Evolutionary conservation across 2,888 invertebrate genomes (phyloP), one percentile per base, ranked within the genome.

Genomic region (Cheilosia urbana): DNA sequence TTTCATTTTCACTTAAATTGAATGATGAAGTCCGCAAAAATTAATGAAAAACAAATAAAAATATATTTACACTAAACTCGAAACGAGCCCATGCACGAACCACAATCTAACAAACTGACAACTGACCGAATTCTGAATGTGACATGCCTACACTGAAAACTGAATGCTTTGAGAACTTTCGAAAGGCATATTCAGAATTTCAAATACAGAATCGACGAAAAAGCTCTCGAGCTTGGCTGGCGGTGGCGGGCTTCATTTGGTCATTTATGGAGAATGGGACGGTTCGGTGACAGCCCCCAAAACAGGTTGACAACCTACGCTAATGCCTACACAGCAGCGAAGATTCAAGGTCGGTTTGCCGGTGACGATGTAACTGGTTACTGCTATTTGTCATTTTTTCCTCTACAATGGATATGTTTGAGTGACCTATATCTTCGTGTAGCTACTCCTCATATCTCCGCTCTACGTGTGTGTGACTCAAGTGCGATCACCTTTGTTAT

Each of bases 1-100:
- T 94, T 97, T 98, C 97, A 97, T 98, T 88, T 89, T 91, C 68
- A 79, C 60, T 69, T 21, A 0, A 77, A 72, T 60, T 69, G 45
- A 68, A 58, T 58, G 40, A 30, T 13, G 15, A 7, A 60, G 27
- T 34, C 27, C 45, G 21, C 24, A 60, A 15, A 81, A 85, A 60
- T 51, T 37, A 87, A 77, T 73, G 21, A 78, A 73, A 47, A 82
- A 58, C 53, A 87, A 73, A 82, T 63, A 42, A 62, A 72, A 9
- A 65, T 76, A 53, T 77, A 65, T 77, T 81, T 62, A 69, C 49
- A 81, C 55, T 57, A 45, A 40, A 55, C 49, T 53, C 19, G 72
- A 68, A 72, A 49, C 34, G 81, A 72, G 57, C 76, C 72, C 76
- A 77, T 81, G 72, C 81, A 77, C 85, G 53, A 77, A 77, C 76